Evolutionary conservation across 1,140 invertebrate genomes (phyloP).

Genomic region (Drosophila gunungcola): DNA sequence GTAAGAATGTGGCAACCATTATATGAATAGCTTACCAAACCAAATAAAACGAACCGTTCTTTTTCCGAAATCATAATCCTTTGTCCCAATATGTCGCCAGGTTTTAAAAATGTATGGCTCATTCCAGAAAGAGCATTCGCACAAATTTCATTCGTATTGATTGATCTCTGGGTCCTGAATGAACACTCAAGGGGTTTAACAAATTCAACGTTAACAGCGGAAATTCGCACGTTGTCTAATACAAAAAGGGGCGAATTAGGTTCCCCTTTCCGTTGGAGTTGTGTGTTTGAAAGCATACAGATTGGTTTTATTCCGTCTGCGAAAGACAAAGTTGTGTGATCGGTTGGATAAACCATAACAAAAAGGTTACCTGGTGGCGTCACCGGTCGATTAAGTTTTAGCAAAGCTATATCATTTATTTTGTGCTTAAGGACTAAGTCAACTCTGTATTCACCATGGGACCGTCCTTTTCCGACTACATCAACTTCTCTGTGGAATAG

Average conservation of each 20-base stretch:
- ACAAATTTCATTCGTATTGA: constrained; percentile 1
- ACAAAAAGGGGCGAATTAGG: neutral
- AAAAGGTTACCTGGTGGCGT: neutral
- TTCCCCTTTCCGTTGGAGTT: too few species aligned
- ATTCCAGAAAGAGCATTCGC: neutral
- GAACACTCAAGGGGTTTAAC: neutral
- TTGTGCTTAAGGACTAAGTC: neutral
- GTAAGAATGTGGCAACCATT: constrained; percentile 1
- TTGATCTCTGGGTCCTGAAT: too few species aligned
- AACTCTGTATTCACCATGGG: neutral
- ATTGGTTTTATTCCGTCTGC: constrained; percentile 2
- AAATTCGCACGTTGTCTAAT: neutral
- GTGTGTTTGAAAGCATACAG: neutral
- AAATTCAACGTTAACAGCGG: neutral
- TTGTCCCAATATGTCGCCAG: constrained; percentile 1
- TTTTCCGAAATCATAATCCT: neutral
- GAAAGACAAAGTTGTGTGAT: too few species aligned
- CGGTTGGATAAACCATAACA: neutral
- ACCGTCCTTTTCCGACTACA: neutral
- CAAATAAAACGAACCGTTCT: neutral
- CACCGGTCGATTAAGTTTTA: neutral
- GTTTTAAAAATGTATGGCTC: neutral
- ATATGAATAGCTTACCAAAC: neutral
- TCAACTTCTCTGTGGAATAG: neutral
- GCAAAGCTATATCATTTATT: constrained; percentile 1